These are phyloP conservation scores for Pseudomyrmex gracilis DNA, from an alignment of 1,140 invertebrate species.

Conservation along the genomic window DNA sequence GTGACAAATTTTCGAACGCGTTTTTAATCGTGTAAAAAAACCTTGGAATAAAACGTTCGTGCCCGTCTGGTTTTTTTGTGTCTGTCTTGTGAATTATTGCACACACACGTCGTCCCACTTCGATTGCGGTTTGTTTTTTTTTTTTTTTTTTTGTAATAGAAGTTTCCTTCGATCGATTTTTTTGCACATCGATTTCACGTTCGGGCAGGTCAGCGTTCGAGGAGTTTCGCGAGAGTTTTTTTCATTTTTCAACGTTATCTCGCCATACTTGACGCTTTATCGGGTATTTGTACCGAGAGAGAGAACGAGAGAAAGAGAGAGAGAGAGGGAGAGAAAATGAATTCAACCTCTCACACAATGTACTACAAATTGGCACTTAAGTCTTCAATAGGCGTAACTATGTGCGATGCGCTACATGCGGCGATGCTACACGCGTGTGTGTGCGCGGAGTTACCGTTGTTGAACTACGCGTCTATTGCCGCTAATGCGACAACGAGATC, in stretches of 20 bases:
- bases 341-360: too few relatives aligned
- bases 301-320: too few relatives aligned
- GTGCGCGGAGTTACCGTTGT: not conserved
- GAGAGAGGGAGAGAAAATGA: too few relatives aligned
- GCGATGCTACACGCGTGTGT: not conserved
- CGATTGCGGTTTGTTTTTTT: not conserved
- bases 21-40: conserved; percentile 7
- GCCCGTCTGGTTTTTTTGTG: not conserved
- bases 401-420: too few relatives aligned
- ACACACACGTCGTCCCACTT: not conserved
- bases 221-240: too few relatives aligned
- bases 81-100: not conserved
- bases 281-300: too few relatives aligned
- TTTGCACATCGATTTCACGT: too few relatives aligned
- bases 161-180: too few relatives aligned
- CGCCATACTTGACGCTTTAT: too few relatives aligned
- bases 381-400: not conserved
- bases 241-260: too few relatives aligned
- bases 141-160: too few relatives aligned
- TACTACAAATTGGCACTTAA: not conserved
- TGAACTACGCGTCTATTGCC: not conserved
- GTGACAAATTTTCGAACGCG: conserved; percentile 12
- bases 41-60: conserved; percentile 29
- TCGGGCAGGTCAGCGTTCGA: too few relatives aligned
- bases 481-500: not conserved